Evolutionary conservation across 2,113 vertebrate species (phyloP), one percentile per base, ranked within the genome.

Genomic region (Capreolus pygargus): DNA sequence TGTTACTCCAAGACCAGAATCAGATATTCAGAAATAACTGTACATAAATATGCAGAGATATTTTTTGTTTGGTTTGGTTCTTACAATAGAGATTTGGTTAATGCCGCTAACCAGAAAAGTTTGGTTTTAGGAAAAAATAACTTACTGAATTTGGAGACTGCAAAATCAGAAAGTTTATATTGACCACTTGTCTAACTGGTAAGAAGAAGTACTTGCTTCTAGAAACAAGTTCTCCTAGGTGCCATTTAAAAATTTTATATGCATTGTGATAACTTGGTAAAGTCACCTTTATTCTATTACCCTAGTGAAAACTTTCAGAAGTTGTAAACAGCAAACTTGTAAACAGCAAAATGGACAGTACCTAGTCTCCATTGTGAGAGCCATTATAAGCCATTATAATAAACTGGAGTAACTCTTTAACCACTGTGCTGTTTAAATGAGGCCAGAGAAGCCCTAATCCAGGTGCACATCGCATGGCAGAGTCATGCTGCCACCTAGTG

Each of bases 401-500:
- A 6, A 58, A 92, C 14, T 70, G 36, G 85, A 93, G 54, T 45
- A 39, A 60, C 45, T 84, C 19, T 2, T 36, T 70, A 64, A 30
- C 45, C 61, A 30, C 45, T 78, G 2, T 4, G 6, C n/a, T 74
- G 6, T 74, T 39, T 39, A 39, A 39, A 13, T 9, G 7, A 43
- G 5, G 7, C 67, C 67, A n/a, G 36, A 12, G 58, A 30, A 45
- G 2, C 14, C 3, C 45, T 45, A 54, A 52, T 57, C 58, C 30
- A 16, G 4, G 25, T 19, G 54, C 86, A 13, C 3, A 52, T 6
- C 21, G 0, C 3, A 3, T 74, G 36, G 30, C 50, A 39, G 86
- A 23, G 27, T 52, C 89, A 86, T 96, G 33, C 94, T 96, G 98
- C 98, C 97, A 93, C 94, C 97, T 98, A 96, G 78, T 98, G 97